A percentile compares a stretch with the other conserved stretches of the same genome.
phyloP scores from a whole-genome alignment of 2,113 vertebrate genomes.

The Dipodomys ordii region DNA sequence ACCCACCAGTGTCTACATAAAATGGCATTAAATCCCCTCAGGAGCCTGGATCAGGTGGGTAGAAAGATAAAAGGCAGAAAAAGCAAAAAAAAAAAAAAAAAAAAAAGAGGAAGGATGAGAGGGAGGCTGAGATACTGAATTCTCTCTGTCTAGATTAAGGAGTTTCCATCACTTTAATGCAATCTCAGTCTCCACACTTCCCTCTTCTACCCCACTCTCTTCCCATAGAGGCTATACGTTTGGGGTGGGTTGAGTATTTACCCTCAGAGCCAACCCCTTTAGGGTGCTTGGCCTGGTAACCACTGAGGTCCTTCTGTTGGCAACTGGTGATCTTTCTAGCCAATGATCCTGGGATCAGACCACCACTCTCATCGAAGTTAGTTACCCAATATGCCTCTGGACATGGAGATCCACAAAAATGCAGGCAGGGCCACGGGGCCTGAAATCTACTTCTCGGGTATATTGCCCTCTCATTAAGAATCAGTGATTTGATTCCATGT shows the following conservation, averaged over 20 bases:
- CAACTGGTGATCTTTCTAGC: not conserved
- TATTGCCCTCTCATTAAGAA: no score
- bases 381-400: not conserved
- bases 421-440: not conserved
- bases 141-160: not conserved
- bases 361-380: no score
- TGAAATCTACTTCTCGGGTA: no score
- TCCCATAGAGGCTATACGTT: not conserved
- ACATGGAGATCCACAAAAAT: not conserved
- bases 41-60: rapidly evolving
- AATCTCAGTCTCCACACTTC: no score
- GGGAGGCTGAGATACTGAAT: no score
- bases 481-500: no score
- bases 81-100: no score
- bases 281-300: not conserved
- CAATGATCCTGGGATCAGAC: not conserved
- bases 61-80: not conserved
- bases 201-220: rapidly evolving
- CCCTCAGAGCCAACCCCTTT: not conserved
- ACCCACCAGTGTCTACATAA: not conserved
- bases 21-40: not conserved
- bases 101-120: not conserved
- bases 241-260: no score
- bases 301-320: not conserved
- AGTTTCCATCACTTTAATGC: not conserved